phyloP scores from a whole-genome alignment of 2,113 vertebrate genomes.

The Caretta caretta region DNA sequence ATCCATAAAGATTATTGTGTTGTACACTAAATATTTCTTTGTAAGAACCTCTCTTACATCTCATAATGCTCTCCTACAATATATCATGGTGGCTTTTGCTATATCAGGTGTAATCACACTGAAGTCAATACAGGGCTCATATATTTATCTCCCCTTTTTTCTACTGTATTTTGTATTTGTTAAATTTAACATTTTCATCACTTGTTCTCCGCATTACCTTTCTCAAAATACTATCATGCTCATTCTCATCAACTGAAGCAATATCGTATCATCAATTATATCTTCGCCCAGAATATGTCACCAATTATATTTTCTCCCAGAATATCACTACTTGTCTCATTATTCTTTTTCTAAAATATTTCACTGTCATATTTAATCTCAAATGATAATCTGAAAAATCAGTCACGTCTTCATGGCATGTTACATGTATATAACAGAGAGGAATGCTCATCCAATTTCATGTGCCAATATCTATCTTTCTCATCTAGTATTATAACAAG shows the following conservation, averaged over 20 bases:
- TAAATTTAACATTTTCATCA: constrained; percentile 27
- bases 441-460: constrained; percentile 25
- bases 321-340: constrained; percentile 48
- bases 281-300: constrained; percentile 13
- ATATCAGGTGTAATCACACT: background rate
- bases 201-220: constrained; percentile 6
- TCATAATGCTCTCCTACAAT: background rate
- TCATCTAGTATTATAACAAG: constrained; percentile 39
- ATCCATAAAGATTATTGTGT: background rate
- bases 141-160: constrained; percentile 37
- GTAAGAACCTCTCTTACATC: background rate
- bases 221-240: constrained; percentile 14
- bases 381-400: constrained; percentile 56
- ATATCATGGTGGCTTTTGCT: background rate
- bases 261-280: constrained; percentile 60
- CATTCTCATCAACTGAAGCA: constrained; percentile 42
- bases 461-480: constrained; percentile 6
- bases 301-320: constrained; percentile 33
- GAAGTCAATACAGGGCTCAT: background rate
- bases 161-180: background rate
- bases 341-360: constrained; percentile 60
- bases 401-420: constrained; percentile 17
- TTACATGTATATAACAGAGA: constrained; percentile 38
- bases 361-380: constrained; percentile 60
- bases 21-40: background rate